phyloP scores from a whole-genome alignment of 1,140 invertebrate species.

The Palaemon carinicauda region DNA sequence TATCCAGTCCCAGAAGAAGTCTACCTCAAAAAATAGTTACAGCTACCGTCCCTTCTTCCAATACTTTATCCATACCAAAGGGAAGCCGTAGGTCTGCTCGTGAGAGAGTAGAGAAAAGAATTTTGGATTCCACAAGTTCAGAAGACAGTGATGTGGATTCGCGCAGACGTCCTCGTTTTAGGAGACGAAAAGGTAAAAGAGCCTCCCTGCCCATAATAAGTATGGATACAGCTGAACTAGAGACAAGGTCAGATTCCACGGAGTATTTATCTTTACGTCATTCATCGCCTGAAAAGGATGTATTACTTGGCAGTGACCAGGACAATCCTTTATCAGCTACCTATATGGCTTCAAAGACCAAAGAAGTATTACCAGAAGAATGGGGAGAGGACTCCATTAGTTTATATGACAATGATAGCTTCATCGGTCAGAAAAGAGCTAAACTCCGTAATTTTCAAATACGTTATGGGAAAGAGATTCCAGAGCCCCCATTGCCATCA shows the following conservation, averaged over 20 bases:
- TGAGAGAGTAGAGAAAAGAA: slow-evolving; percentile 32
- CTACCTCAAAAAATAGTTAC: neutral
- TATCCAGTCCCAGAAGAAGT: neutral
- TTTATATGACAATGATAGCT: too few species aligned
- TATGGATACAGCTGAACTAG: neutral
- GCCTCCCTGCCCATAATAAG: neutral
- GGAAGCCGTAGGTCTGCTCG: neutral
- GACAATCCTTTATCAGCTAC: too few species aligned
- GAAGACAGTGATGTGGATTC: slow-evolving; percentile 46
- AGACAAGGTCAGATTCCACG: neutral
- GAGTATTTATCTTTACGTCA: neutral
- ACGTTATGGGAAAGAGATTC: too few species aligned
- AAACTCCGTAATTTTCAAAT: too few species aligned
- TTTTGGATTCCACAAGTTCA: slow-evolving; percentile 23
- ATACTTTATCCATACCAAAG: neutral
- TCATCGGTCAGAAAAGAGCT: too few species aligned
- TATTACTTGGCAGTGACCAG: too few species aligned
- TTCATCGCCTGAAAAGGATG: neutral
- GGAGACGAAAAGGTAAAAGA: slow-evolving; percentile 24
- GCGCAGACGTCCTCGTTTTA: neutral
- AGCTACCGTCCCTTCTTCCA: neutral
- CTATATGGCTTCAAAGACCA: too few species aligned
- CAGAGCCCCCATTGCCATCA: too few species aligned
- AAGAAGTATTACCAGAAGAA: too few species aligned
- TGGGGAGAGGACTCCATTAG: too few species aligned